These are phyloP conservation scores for Elegia similella DNA, from an alignment of 2,888 invertebrate genomes.

Conservation along the genomic window DNA sequence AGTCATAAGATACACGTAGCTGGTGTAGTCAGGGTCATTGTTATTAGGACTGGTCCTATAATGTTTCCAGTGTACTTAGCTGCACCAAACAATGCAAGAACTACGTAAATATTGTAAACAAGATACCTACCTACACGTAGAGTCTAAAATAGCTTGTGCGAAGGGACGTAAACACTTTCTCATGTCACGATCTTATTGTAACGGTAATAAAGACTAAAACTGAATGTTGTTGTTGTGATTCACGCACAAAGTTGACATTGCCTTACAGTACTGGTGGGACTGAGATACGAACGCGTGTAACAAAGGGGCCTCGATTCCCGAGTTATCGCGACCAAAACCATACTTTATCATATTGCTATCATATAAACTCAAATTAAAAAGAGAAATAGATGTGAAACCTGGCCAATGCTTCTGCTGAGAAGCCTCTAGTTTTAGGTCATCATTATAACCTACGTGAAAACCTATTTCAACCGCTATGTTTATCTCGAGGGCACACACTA, in stretches of 20 bases:
- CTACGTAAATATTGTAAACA: conserved; percentile 10
- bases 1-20: neutral
- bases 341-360: conserved; percentile 73
- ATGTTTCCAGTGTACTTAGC: neutral
- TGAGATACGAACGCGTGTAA: conserved; percentile 29
- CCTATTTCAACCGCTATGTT: no score
- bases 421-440: no score
- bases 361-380: conserved; percentile 32
- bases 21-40: neutral
- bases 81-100: neutral
- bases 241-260: conserved; percentile 18
- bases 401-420: no score
- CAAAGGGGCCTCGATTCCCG: conserved; percentile 49
- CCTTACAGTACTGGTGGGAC: conserved; percentile 27
- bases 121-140: conserved; percentile 6
- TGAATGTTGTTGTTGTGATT: conserved; percentile 5
- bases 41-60: neutral
- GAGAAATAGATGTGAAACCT: neutral
- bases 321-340: conserved; percentile 72
- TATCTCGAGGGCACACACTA: no score
- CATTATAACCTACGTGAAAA: no score
- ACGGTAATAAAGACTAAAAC: neutral
- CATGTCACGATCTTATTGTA: conserved; percentile 2
- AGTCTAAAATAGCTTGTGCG: conserved; percentile 18
- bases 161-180: conserved; percentile 5